Evolutionary conservation across 2,113 vertebrate species (phyloP).

Genomic region (Cavia aperea): DNA sequence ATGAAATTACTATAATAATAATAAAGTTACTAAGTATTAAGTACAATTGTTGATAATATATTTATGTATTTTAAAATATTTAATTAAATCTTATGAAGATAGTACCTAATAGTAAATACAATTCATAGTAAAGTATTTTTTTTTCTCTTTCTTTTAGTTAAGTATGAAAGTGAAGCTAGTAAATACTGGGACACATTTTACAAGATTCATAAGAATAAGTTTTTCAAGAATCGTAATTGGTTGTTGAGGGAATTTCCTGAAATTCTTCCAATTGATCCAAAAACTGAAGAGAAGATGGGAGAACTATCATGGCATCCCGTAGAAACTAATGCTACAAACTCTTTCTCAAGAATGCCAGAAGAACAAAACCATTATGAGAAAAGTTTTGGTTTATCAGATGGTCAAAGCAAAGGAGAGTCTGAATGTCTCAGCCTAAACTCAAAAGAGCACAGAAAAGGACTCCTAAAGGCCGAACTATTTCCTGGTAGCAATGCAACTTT

Average conservation of each 20-base stretch:
- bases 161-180: conserved; percentile 84
- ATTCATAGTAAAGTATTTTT: conserved; percentile 51
- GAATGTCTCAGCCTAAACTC: conserved; percentile 11
- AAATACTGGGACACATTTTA: conserved; percentile 93
- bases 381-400: conserved; percentile 31
- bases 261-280: conserved; percentile 78
- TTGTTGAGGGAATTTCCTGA: conserved; percentile 93
- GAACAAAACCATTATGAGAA: conserved; percentile 47
- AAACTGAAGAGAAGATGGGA: conserved; percentile 54
- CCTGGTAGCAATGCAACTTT: conserved; percentile 84
- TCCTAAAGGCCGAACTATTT: conserved; percentile 67
- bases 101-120: conserved; percentile 27
- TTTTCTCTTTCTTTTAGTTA: conserved; percentile 76
- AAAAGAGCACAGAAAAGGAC: conserved; percentile 50
- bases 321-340: conserved; percentile 39
- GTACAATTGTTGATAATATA: conserved; percentile 13
- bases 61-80: conserved; percentile 14
- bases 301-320: conserved; percentile 45
- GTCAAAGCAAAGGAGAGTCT: conserved; percentile 38
- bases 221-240: conserved; percentile 96
- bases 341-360: conserved; percentile 47
- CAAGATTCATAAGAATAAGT: conserved; percentile 85
- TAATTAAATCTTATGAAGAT: conserved; percentile 25
- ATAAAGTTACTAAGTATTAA: conserved; percentile 40
- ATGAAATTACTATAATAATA: conserved; percentile 34